A percentile compares a stretch with the other conserved stretches of the same genome.
phyloP scores from a whole-genome alignment of 2,113 vertebrate genomes.

The Apodemus sylvaticus region DNA sequence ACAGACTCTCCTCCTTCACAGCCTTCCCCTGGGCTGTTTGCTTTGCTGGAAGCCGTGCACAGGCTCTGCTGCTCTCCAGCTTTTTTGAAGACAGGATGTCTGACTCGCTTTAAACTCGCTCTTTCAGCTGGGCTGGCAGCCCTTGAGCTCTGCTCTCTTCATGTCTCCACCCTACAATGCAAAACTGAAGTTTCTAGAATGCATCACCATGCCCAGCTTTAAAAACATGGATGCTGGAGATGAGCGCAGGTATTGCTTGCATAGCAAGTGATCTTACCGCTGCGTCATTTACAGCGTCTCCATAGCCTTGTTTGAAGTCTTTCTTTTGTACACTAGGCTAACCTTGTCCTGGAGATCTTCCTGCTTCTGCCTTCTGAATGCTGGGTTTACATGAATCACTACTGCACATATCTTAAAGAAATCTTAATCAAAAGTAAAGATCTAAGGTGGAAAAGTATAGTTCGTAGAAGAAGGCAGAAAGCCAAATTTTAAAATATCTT shows the following conservation, averaged over 20 bases:
- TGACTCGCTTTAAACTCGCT: neutral
- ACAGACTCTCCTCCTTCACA: neutral
- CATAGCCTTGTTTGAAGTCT: neutral
- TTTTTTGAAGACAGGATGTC: neutral
- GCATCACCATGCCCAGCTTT: neutral
- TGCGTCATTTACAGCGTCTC: neutral
- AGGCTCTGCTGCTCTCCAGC: neutral
- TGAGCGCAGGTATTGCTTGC: neutral
- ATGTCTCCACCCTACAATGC: neutral
- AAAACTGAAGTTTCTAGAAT: neutral
- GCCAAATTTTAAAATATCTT: slow-evolving; percentile 24
- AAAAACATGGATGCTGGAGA: neutral
- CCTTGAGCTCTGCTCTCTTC: neutral
- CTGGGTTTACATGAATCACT: neutral
- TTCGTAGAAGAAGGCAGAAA: neutral
- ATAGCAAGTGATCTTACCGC: neutral
- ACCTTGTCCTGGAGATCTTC: neutral
- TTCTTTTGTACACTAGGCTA: neutral
- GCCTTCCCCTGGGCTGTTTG: neutral
- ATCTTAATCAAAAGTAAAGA: neutral
- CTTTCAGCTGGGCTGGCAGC: neutral
- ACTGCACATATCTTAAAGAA: neutral
- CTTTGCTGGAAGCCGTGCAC: neutral
- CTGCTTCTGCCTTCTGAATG: neutral
- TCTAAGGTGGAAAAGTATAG: neutral